A percentile compares a stretch with the other conserved stretches of the same genome.
These are phyloP conservation scores for Acipenser ruthenus DNA, from an alignment of 2,797 vertebrate genomes.

Conservation along the genomic window DNA sequence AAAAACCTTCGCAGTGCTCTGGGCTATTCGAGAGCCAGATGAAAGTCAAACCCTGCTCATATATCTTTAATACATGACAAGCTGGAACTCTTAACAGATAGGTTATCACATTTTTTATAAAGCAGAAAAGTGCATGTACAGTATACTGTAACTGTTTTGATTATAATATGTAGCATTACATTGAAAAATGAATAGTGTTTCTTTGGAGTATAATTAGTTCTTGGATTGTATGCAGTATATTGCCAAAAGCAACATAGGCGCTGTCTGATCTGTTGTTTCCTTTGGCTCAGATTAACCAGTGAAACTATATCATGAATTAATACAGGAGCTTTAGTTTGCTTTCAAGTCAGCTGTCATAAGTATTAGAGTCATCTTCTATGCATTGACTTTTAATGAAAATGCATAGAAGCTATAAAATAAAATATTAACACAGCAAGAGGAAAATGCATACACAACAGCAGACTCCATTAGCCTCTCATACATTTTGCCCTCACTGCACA, in stretches of 20 bases:
- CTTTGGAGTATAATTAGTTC: not conserved
- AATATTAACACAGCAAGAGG: not conserved
- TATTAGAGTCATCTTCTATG: not conserved
- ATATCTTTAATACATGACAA: not conserved
- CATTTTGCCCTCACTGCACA: too few species aligned
- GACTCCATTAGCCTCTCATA: slow-evolving; percentile 1
- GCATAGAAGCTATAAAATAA: too few species aligned
- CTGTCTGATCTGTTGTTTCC: slow-evolving; percentile 2
- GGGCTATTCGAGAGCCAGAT: not conserved
- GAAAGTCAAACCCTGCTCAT: not conserved
- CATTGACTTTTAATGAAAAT: not conserved
- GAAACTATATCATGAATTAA: not conserved
- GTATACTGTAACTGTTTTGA: not conserved
- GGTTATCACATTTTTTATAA: not conserved
- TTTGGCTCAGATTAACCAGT: slow-evolving; percentile 4
- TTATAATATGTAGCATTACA: not conserved
- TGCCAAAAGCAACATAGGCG: slow-evolving; percentile 10
- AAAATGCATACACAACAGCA: not conserved
- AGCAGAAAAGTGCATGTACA: not conserved
- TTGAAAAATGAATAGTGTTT: not conserved
- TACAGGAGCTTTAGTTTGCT: not conserved
- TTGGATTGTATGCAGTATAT: not conserved
- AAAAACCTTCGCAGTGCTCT: not conserved
- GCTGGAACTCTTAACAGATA: not conserved
- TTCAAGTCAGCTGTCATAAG: slow-evolving; percentile 2